phyloP scores from a whole-genome alignment of 2,113 vertebrate species.

The Otolemur garnettii region DNA sequence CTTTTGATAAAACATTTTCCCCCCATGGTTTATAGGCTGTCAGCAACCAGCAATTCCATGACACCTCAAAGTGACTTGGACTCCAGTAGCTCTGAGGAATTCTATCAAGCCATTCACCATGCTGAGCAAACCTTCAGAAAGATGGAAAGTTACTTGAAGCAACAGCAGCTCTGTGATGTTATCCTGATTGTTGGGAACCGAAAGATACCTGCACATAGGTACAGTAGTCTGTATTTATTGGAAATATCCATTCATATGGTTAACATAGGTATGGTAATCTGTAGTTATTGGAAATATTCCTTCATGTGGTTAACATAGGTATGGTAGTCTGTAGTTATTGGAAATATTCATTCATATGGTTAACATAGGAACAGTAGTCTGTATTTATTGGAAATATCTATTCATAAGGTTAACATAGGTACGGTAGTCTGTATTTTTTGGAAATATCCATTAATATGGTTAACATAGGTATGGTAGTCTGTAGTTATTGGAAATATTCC shows the following conservation, averaged over 20 bases:
- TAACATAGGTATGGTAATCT: background rate
- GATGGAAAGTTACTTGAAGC: conserved; percentile 91
- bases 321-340: conserved; percentile 4
- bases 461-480: conserved; percentile 86
- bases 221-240: conserved; percentile 10
- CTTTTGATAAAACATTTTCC: background rate
- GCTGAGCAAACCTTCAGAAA: conserved; percentile 91
- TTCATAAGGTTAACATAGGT: conserved; percentile 85
- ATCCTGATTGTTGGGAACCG: conserved; percentile 90
- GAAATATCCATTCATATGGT: background rate
- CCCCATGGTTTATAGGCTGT: conserved; percentile 81
- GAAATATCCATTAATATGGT: background rate
- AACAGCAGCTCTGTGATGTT: conserved; percentile 91
- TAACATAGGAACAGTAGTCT: conserved; percentile 86
- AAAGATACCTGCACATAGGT: conserved; percentile 92
- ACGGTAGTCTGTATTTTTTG: conserved; percentile 6
- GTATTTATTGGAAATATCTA: background rate
- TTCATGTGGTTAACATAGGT: conserved; percentile 84
- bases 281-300: background rate
- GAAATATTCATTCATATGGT: background rate
- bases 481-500: background rate
- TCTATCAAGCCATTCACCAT: conserved; percentile 90
- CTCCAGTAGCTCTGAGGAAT: conserved; percentile 88
- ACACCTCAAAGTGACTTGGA: conserved; percentile 88
- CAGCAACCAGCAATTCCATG: conserved; percentile 82